Base-by-base conservation (phyloP, 1,140 invertebrate species). In the Nebria ingens region DNA sequence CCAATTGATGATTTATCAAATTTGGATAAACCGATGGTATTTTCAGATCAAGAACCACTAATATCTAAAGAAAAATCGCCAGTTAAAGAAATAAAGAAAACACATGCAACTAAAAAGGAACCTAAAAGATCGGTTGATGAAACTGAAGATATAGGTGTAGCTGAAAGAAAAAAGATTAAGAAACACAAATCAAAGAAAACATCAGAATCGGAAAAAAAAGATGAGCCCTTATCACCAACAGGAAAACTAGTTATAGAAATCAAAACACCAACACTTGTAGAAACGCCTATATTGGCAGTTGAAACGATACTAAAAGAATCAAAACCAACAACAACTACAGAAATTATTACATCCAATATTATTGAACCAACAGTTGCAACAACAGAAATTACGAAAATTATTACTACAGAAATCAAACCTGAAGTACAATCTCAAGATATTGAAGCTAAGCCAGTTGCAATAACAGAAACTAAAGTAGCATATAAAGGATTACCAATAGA, bases 1-100 rank as follows among this genome's bases (percentile, higher is more conserved):
- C 71, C 73, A 29, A 68, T 76, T 23, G 73, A 79, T 56, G 68
- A 72, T 55, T 69, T 73, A 4, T 68, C 70, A 21, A 72, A 71
- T 56, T 58, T 80, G 42, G 76, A 80, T 58, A 73, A 77, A 60
- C 71, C 75, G 45, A 74, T 79, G 56, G 56, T 57, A 17, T 60
- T 67, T 22, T 66, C 62, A 25, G 66, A 68, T 54, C 60, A 65
- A 17, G 60, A 65, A 54, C 9, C 9, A 17, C 6, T 4, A 4
- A 45, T 12, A 45, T 9, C 17, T 45, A 17, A 45, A 50, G 19
- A 20, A 51, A 55, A 53, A 34, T 4, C 52, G 19, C 13, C 15
- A 11, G 2, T 15, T 53, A 56, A 22, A 23, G 23, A 58, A 34
- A 56, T 52, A 54, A 23, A 21, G 50, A 17, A 38, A 13, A 3